Conservation (phyloP, 1,140 invertebrate genomes). For the Brachionus manjavacas region DNA sequence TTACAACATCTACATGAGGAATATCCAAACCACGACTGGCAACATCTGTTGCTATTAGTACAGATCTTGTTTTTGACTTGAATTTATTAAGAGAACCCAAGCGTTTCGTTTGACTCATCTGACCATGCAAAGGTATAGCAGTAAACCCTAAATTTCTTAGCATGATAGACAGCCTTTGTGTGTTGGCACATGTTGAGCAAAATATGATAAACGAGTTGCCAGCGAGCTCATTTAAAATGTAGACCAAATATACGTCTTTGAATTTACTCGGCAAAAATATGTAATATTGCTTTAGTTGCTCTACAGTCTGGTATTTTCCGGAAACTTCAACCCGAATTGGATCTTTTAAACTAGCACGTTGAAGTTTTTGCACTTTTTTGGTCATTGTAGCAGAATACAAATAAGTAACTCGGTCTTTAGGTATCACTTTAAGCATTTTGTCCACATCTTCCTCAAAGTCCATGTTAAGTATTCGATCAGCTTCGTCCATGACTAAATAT, state of each 20-base stretch:
- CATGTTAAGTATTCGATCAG: conserved; percentile 88
- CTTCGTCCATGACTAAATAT: conserved; percentile 90
- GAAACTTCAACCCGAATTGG: conserved; percentile 92
- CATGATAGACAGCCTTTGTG: conserved; percentile 78
- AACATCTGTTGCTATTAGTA: conserved; percentile 94
- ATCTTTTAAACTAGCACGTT: conserved; percentile 79
- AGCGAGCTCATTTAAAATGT: conserved; percentile 87
- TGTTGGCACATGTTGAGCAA: conserved; percentile 85
- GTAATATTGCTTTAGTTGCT: conserved; percentile 89
- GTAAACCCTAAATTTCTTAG: conserved; percentile 78
- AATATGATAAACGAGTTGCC: conserved; percentile 97
- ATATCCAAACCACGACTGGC: conserved; percentile 96
- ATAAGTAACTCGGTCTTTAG: conserved; percentile 76
- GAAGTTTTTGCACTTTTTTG: conserved; percentile 84
- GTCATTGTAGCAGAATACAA: conserved; percentile 97
- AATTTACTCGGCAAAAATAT: conserved; percentile 91
- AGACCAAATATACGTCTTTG: conserved; percentile 94
- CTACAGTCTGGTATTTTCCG: conserved; percentile 94
- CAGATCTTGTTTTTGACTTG: conserved; percentile 76
- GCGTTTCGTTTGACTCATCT: conserved; percentile 84
- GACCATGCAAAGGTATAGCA: conserved; percentile 91
- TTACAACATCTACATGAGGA: conserved; percentile 91
- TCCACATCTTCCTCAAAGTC: conserved; percentile 93
- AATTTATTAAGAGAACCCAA: conserved; percentile 86
- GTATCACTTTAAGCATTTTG: conserved; percentile 87